Percentiles rank a stretch among this genome's conserved stretches.
Conservation (phyloP, 1,140 invertebrate species). For the Frieseomelitta varia region DNA sequence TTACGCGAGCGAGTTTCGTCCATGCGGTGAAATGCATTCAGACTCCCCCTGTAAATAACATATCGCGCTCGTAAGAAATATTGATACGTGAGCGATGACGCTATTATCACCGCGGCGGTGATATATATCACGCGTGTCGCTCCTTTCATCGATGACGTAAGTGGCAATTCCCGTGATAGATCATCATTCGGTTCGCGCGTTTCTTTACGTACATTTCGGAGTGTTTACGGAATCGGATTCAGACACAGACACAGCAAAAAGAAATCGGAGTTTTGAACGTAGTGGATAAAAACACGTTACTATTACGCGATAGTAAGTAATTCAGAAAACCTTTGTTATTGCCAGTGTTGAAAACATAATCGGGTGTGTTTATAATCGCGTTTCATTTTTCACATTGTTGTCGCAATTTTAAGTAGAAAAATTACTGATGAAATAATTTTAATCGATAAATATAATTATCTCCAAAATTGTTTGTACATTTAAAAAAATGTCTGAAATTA, state of each 20-base stretch:
- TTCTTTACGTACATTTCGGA: constrained; percentile 37
- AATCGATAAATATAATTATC: too few relatives aligned
- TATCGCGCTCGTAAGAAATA: constrained; percentile 49
- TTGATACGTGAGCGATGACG: constrained; percentile 56
- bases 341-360: too few relatives aligned
- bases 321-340: too few relatives aligned
- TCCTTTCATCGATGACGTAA: constrained; percentile 62
- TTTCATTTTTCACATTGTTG: too few relatives aligned
- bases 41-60: constrained; percentile 37
- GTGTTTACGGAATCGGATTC: constrained; percentile 57
- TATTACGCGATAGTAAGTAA: too few relatives aligned
- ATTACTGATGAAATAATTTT: too few relatives aligned
- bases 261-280: too few relatives aligned
- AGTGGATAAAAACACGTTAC: too few relatives aligned
- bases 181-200: constrained; percentile 49
- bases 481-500: too few relatives aligned
- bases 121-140: constrained; percentile 40
- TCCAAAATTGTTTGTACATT: too few relatives aligned
- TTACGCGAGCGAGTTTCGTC: constrained; percentile 11
- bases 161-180: constrained; percentile 68
- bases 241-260: constrained; percentile 3
- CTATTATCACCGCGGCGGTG: constrained; percentile 51
- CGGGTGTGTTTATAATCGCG: too few relatives aligned
- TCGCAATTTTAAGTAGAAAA: too few relatives aligned
- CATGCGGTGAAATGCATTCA: constrained; percentile 19